phyloP scores from a whole-genome alignment of 2,113 vertebrate genomes.

The Saguinus imperator region DNA sequence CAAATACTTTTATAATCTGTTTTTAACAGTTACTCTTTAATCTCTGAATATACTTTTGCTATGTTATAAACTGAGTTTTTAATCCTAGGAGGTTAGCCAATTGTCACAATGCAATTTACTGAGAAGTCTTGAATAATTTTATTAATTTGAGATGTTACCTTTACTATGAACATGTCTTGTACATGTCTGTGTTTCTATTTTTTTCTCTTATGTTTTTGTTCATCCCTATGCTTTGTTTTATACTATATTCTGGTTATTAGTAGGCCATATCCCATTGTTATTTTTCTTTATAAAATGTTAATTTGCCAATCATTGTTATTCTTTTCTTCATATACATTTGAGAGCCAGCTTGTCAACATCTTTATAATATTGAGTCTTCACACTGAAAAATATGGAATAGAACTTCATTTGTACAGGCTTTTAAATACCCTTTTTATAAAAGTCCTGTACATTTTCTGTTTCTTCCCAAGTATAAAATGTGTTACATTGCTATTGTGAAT shows the following conservation, averaged over 20 bases:
- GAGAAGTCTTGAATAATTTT: not conserved
- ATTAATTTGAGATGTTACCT: not conserved
- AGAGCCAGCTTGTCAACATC: not conserved
- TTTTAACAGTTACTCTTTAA: slow-evolving; percentile 16
- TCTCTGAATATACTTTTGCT: not conserved
- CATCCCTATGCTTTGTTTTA: not conserved
- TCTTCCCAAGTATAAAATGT: not conserved
- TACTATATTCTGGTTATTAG: not conserved
- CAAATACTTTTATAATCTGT: slow-evolving; percentile 9
- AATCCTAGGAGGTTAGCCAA: not conserved
- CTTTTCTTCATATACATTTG: not conserved
- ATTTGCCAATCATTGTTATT: not conserved
- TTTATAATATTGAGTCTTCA: not conserved
- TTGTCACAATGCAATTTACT: not conserved
- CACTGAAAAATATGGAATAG: slow-evolving; percentile 5
- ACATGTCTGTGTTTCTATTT: not conserved
- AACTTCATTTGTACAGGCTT: slow-evolving; percentile 24
- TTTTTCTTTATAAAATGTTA: not conserved
- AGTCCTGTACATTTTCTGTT: not conserved
- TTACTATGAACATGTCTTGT: not conserved
- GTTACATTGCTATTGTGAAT: not conserved
- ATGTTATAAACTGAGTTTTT: slow-evolving; percentile 1
- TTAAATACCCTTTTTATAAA: not conserved
- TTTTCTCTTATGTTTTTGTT: not conserved
- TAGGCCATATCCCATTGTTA: not conserved